Evolutionary conservation across 2,113 vertebrate species (phyloP), one percentile per base, ranked within the genome.

Genomic region (Eublepharis macularius): DNA sequence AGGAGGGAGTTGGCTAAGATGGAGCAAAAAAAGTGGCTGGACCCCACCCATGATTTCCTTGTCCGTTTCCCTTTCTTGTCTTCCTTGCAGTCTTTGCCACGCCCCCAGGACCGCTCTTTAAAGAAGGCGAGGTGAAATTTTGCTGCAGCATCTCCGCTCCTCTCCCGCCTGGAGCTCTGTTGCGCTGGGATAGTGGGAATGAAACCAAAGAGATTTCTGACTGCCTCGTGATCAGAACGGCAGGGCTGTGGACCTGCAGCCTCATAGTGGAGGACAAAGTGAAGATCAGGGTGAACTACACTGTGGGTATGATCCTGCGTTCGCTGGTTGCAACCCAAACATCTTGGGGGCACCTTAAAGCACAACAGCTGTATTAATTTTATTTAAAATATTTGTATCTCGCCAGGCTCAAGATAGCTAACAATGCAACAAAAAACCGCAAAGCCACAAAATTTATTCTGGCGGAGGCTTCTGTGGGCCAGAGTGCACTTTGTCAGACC

Each of bases 191-290:
- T 41, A 82, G 4, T 45, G 78, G 66, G 65, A 92, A 92, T 34
- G 86, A 84, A 41, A 88, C 89, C 8, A 1, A 21, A 26, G 32
- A 0, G 11, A 81, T 86, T 1, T 0, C 0, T 3, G 76, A 41
- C 70, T 90, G 91, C 47, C 63, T 93, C 78, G 80, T 36, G 0
- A 2, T 89, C 60, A 90, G 45, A 16, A 51, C 81, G 78, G 82
- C 81, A 16, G 94, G 93, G 39, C 34, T 86, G 39, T 94, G 93
- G 94, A 89, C 10, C 7, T 95, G 94, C 57, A 66, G 84, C 76
- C 90, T 95, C 72, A 54, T 83, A 4, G 88, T 94, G 89, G 17
- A 32, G 12, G 29, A 76, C 0, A 36, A 78, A 2, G 85, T 1
- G 34, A 91, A 89, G 83, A 88, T 92, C 78, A 94, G 89, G 65